Percentiles rank a stretch among this genome's conserved stretches.
Conservation (phyloP, 2,888 invertebrate species). For the Thymelicus acteon region DNA sequence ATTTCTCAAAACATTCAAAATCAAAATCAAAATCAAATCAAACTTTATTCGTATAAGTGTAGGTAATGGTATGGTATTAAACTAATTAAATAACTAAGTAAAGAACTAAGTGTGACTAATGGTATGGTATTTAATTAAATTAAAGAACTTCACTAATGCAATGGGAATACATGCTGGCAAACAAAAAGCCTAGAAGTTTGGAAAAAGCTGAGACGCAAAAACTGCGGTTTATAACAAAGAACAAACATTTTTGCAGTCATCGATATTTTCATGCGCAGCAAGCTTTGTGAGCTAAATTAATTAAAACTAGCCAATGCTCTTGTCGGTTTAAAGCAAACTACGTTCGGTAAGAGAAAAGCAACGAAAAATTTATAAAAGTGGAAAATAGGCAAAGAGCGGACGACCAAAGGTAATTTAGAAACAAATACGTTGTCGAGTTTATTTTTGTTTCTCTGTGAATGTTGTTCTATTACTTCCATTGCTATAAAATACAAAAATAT, state of each 20-base stretch:
- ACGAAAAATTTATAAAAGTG: constrained; percentile 21
- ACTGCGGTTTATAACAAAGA: constrained; percentile 13
- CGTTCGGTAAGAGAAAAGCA: constrained; percentile 11
- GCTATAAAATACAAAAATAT: not conserved
- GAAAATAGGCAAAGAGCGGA: constrained; percentile 21
- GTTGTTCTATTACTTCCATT: not conserved
- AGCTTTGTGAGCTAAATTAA: constrained; percentile 22
- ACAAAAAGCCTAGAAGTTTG: not conserved
- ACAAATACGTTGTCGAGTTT: not conserved
- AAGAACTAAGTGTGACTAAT: too few species aligned
- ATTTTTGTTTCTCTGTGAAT: not conserved
- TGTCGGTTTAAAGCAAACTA: constrained; percentile 26
- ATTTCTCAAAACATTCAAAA: too few species aligned
- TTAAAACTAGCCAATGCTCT: constrained; percentile 29
- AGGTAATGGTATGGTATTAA: too few species aligned
- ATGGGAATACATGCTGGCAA: not conserved
- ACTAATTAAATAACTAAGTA: too few species aligned
- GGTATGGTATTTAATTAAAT: too few species aligned
- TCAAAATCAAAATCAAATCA: too few species aligned
- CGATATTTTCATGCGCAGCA: constrained; percentile 29
- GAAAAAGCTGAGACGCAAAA: constrained; percentile 9
- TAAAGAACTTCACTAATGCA: not conserved
- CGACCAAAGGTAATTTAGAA: not conserved
- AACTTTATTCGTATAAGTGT: too few species aligned
- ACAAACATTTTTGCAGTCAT: constrained; percentile 12